Conservation (phyloP, 2,113 vertebrate species). For the Hippopotamus amphibius region DNA sequence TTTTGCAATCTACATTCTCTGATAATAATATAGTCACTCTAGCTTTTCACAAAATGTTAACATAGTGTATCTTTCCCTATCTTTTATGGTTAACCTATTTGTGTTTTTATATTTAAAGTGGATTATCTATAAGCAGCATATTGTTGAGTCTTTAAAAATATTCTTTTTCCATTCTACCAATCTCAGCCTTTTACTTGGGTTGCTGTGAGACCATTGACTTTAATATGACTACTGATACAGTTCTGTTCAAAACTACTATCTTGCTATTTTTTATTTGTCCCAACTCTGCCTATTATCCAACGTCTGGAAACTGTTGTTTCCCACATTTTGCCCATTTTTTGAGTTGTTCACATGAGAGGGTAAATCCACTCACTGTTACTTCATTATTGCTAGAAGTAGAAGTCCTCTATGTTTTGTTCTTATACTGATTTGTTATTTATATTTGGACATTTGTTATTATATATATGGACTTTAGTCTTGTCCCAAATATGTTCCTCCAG, state of each 20-base stretch:
- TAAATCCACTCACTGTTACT: not conserved
- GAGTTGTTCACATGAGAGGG: not conserved
- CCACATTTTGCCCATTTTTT: not conserved
- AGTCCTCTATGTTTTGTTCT: conserved; percentile 8
- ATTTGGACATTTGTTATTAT: not conserved
- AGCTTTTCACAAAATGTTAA: conserved; percentile 33
- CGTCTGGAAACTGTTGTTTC: not conserved
- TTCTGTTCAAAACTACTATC: conserved; percentile 37
- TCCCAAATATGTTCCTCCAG: not conserved
- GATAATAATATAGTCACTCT: not conserved
- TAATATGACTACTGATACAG: not conserved
- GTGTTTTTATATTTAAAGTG: conserved; percentile 40
- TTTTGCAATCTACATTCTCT: conserved; percentile 1
- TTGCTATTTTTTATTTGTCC: conserved; percentile 13
- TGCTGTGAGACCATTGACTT: conserved; percentile 21
- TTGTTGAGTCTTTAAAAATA: not conserved
- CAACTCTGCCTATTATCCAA: not conserved
- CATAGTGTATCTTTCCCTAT: not conserved
- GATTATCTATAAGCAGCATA: not conserved
- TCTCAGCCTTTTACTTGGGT: conserved; percentile 21
- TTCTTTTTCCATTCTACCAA: not conserved
- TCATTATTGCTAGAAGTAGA: not conserved
- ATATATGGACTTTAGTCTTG: not conserved
- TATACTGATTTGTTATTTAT: conserved; percentile 18
- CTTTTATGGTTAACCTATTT: conserved; percentile 23